A percentile compares a stretch with the other conserved stretches of the same genome.
These are phyloP conservation scores for Vipera latastei DNA, from an alignment of 2,797 vertebrate genomes.

Conservation along the genomic window DNA sequence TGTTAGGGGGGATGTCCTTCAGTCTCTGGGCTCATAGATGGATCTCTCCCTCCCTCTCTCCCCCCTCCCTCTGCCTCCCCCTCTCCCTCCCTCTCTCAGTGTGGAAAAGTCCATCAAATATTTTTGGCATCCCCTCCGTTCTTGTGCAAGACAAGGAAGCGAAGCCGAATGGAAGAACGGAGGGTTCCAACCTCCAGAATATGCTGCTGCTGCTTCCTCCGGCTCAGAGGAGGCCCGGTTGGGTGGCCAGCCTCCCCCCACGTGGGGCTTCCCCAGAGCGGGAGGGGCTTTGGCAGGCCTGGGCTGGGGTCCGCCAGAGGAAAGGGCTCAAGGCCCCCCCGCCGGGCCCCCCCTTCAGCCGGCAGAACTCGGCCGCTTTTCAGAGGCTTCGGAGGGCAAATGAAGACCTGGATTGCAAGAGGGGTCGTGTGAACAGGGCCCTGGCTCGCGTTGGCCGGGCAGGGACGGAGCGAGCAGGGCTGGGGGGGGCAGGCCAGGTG, in stretches of 20 bases:
- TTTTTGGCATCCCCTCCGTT: neutral
- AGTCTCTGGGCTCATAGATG: neutral
- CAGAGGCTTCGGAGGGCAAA: neutral
- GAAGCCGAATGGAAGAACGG: neutral
- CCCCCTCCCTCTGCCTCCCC: too few species aligned
- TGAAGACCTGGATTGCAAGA: rapidly evolving
- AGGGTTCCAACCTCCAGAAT: too few species aligned
- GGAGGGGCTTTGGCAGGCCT: neutral
- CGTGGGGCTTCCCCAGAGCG: neutral
- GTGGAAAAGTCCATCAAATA: neutral
- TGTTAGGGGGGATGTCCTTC: neutral
- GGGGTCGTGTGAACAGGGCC: neutral
- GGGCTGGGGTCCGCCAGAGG: neutral
- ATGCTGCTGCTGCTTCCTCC: too few species aligned
- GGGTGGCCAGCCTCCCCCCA: neutral
- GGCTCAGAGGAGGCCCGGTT: too few species aligned
- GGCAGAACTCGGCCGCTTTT: neutral
- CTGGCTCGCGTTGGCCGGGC: neutral
- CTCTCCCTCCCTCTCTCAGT: too few species aligned
- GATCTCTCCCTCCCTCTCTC: too few species aligned
- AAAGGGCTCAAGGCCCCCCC: neutral
- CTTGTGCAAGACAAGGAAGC: neutral
- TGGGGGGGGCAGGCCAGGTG: neutral
- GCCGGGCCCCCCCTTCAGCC: neutral
- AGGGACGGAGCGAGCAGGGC: rapidly evolving